Evolutionary conservation across 37 sponge, comb jelly and placozoan species (phyloP).

Genomic region (Crambe crambe): DNA sequence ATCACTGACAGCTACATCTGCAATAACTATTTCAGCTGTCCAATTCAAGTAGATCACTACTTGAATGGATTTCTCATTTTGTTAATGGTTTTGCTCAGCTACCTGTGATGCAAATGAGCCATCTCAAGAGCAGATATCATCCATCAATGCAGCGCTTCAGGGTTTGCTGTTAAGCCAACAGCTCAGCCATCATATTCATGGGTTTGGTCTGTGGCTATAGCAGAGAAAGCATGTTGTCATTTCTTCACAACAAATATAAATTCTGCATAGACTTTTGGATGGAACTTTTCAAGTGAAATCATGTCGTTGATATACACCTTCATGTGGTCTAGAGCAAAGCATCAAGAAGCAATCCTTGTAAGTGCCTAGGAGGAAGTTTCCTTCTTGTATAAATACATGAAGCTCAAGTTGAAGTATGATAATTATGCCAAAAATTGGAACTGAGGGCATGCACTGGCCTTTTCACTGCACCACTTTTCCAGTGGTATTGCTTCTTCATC

Average conservation of each 20-base stretch:
- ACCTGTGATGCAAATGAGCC: slow-evolving; percentile 11
- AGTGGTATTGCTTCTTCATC: too few relatives aligned
- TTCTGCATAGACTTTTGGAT: slow-evolving; percentile 12
- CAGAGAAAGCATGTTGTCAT: slow-evolving; percentile 22
- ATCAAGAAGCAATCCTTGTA: slow-evolving; percentile 24
- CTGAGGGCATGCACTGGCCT: too few relatives aligned
- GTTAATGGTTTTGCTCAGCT: slow-evolving; percentile 16
- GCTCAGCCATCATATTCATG: slow-evolving; percentile 41
- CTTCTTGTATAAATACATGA: slow-evolving; percentile 19
- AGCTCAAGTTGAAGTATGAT: too few relatives aligned
- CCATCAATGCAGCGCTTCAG: slow-evolving; percentile 36
- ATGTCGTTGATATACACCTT: slow-evolving; percentile 38
- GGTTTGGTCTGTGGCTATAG: slow-evolving; percentile 38
- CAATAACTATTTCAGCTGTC: slow-evolving; percentile 4
- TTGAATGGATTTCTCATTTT: slow-evolving; percentile 16
- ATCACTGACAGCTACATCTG: slow-evolving; percentile 2
- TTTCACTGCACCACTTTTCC: too few relatives aligned
- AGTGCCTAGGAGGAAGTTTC: slow-evolving; percentile 16
- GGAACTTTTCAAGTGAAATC: slow-evolving; percentile 13
- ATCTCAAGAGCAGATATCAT: slow-evolving; percentile 50
- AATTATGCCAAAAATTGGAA: too few relatives aligned
- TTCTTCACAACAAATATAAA: slow-evolving; percentile 20
- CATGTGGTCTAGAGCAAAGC: slow-evolving; percentile 42
- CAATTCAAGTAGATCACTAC: slow-evolving; percentile 8
- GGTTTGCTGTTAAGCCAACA: slow-evolving; percentile 32